phyloP scores from a whole-genome alignment of 2,113 vertebrate species.

The Myiozetetes cayanensis region DNA sequence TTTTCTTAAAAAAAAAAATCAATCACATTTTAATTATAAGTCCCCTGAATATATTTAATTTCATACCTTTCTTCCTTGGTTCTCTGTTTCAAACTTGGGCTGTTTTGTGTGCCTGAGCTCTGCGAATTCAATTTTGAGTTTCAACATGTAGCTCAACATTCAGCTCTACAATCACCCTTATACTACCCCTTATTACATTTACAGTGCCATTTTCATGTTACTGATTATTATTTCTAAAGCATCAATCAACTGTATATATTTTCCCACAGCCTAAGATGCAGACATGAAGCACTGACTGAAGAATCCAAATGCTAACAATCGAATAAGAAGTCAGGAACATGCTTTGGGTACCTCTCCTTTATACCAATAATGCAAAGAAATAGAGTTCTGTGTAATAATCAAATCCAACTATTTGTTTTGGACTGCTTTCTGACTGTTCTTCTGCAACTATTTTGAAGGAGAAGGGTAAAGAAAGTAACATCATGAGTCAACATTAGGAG shows the following conservation, averaged over 20 bases:
- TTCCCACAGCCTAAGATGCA: not conserved
- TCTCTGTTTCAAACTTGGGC: slow-evolving; percentile 1
- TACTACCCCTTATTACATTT: not conserved
- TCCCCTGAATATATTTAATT: not conserved
- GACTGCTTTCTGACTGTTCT: not conserved
- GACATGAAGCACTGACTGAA: not conserved
- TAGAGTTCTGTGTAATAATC: not conserved
- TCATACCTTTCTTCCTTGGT: slow-evolving; percentile 28
- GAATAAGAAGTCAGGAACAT: not conserved
- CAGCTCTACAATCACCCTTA: not conserved
- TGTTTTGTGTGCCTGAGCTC: slow-evolving; percentile 26
- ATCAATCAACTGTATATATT: not conserved
- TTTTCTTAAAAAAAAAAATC: not conserved
- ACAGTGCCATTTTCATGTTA: not conserved
- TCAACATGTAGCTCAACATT: not conserved
- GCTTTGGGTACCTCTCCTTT: not conserved
- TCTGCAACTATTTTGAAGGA: not conserved
- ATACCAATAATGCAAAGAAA: not conserved
- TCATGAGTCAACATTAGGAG: not conserved
- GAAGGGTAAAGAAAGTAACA: not conserved
- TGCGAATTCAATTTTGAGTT: not conserved
- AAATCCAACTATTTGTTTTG: not conserved
- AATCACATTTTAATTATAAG: not conserved
- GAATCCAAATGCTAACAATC: not conserved
- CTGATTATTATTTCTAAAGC: not conserved